Evolutionary conservation across 2,113 vertebrate species (phyloP).

Genomic region (Mirounga angustirostris): DNA sequence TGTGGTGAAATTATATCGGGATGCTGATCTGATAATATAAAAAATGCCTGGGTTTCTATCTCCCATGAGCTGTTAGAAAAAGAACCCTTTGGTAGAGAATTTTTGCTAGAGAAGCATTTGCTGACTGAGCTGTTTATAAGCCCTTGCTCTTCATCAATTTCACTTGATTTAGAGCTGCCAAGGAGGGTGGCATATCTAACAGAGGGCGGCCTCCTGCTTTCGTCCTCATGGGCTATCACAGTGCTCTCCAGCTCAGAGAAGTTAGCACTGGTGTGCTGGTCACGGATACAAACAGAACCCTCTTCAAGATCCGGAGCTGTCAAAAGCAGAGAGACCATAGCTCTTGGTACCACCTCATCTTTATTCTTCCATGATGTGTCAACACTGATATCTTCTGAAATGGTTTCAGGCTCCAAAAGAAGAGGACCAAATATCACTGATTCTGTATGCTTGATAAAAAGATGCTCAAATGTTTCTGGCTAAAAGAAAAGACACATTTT

Average conservation of each 20-base stretch:
- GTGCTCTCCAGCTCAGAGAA: constrained; percentile 57
- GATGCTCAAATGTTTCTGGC: constrained; percentile 92
- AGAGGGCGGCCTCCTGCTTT: constrained; percentile 84
- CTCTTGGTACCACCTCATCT: constrained; percentile 60
- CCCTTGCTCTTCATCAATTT: constrained; percentile 72
- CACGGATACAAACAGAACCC: constrained; percentile 79
- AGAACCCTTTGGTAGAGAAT: constrained; percentile 82
- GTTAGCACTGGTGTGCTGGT: constrained; percentile 69
- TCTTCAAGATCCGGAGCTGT: constrained; percentile 68
- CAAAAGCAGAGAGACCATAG: constrained; percentile 13
- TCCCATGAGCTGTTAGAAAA: constrained; percentile 89
- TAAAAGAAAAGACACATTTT: constrained; percentile 87
- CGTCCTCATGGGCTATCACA: constrained; percentile 50
- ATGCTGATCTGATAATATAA: constrained; percentile 80
- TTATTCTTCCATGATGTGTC: constrained; percentile 81
- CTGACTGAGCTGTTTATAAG: constrained; percentile 84
- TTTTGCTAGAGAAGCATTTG: constrained; percentile 86
- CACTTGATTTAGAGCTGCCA: constrained; percentile 69
- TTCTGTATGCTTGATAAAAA: constrained; percentile 90
- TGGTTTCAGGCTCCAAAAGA: constrained; percentile 91
- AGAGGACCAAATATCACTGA: constrained; percentile 90
- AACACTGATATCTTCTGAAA: constrained; percentile 91
- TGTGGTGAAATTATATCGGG: constrained; percentile 79
- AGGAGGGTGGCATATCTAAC: constrained; percentile 91
- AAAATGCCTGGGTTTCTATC: constrained; percentile 79